Percentiles rank a stretch among this genome's conserved stretches.
Conservation (phyloP, 2,888 invertebrate genomes). For the Meandrusa payeni region DNA sequence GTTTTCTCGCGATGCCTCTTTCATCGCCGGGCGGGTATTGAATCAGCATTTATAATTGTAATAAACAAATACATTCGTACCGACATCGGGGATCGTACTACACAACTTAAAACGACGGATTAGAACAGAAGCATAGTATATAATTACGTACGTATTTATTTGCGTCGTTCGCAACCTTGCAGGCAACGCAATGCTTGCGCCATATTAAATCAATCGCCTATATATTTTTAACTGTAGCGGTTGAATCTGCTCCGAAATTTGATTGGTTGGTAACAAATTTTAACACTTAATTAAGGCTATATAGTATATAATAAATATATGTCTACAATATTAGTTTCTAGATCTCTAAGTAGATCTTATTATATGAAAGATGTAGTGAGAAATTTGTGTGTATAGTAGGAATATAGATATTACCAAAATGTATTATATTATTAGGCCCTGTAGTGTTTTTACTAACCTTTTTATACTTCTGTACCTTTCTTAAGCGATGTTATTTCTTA, state of each 20-base stretch:
- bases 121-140: too few species aligned
- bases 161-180: too few species aligned
- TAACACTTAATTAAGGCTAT: constrained; percentile 39
- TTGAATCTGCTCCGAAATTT: constrained; percentile 57
- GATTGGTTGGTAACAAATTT: constrained; percentile 43
- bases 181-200: not conserved
- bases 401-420: constrained; percentile 38
- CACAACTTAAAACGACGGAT: too few species aligned
- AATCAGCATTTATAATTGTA: too few species aligned
- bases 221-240: constrained; percentile 1
- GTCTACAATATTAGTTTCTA: constrained; percentile 28
- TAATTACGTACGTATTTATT: too few species aligned
- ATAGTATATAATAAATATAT: constrained; percentile 33
- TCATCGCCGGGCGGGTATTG: too few species aligned
- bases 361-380: constrained; percentile 73
- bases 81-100: too few species aligned
- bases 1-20: too few species aligned
- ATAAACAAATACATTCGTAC: too few species aligned
- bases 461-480: constrained; percentile 65
- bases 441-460: constrained; percentile 75
- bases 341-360: constrained; percentile 44
- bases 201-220: too few species aligned
- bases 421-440: constrained; percentile 64
- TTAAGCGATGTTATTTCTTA: constrained; percentile 25
- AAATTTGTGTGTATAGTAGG: constrained; percentile 45